Evolutionary conservation across 2,113 vertebrate species (phyloP).

Genomic region (Cnemophilus loriae): DNA sequence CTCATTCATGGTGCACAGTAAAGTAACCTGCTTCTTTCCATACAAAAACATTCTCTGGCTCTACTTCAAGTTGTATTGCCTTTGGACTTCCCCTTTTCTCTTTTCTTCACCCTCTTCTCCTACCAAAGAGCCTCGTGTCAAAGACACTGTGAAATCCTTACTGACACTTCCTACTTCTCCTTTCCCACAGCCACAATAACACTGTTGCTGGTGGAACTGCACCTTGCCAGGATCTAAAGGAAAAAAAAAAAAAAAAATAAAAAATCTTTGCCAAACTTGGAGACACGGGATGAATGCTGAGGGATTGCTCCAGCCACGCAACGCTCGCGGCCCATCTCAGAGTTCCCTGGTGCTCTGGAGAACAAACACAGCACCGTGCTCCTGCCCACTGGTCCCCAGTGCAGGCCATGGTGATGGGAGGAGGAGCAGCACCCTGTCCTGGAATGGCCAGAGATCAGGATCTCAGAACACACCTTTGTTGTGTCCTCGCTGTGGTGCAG

Average conservation of each 20-base stretch:
- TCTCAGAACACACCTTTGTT: background rate
- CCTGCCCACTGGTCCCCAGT: background rate
- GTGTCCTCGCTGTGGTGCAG: background rate
- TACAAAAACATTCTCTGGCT: accelerated
- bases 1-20: background rate
- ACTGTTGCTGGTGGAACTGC: background rate
- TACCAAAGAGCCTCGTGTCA: background rate
- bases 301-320: background rate
- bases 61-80: background rate
- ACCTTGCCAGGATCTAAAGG: background rate
- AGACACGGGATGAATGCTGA: background rate
- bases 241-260: background rate
- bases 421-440: background rate
- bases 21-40: background rate
- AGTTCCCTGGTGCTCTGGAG: background rate
- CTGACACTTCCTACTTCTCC: background rate
- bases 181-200: background rate
- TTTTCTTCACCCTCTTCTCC: background rate
- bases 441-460: background rate
- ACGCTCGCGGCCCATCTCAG: accelerated
- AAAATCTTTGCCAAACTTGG: background rate
- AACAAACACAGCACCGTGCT: background rate
- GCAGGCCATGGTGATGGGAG: accelerated
- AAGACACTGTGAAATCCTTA: background rate
- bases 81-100: background rate